Base-by-base conservation (phyloP, 2,888 invertebrate species). In the Diachrysia chrysitis region DNA sequence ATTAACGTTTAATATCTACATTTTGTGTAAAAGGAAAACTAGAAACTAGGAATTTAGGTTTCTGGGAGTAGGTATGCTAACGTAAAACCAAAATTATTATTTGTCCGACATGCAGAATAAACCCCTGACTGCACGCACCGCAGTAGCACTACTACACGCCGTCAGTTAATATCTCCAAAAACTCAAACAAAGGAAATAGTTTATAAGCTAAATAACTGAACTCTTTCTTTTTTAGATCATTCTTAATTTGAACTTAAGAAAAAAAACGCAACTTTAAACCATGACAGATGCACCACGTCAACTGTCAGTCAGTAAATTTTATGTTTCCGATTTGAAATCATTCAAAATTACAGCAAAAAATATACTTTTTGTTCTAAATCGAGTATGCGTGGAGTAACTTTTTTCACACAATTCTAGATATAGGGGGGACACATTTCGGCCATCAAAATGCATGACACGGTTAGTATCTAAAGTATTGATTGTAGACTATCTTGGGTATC, bases 381-480 rank as follows among this genome's bases (percentile, higher is more conserved):
- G 62, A 35, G 10, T 46, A 67, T 69, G 58, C 58, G 57, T 59
- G 55, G 55, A 59, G 17, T 35, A 25, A 60, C 32, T 3, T 12
- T 35, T 42, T 29, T 46, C 14, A 23, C 14, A 23, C 19, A 37
- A 55, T 14, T 57, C 23, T 58, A 61, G 7, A 35, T 16, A 35
- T 23, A 61, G 7, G 25, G 17, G 42, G 58, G 12, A 42, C 53
- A n/a, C 46, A 21, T 59, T 64, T 68, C 56, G 73, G n/a, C 68
- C 62, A 58, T 73, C 80, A 91, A 78, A 67, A 93, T 93, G 93
- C 93, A 93, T 84, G 93, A 93, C 67, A 92, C 89, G 86, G 93
- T 93, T 82, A 87, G 84, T 66, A n/a, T 12, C 17, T 9, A 12
- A 32, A 14, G 25, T 21, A 32, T 17, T n/a, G 12, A 17, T 29